Evolutionary conservation across 2,888 invertebrate species (phyloP), one percentile per base, ranked within the genome.

Genomic region (Aelia acuminata): DNA sequence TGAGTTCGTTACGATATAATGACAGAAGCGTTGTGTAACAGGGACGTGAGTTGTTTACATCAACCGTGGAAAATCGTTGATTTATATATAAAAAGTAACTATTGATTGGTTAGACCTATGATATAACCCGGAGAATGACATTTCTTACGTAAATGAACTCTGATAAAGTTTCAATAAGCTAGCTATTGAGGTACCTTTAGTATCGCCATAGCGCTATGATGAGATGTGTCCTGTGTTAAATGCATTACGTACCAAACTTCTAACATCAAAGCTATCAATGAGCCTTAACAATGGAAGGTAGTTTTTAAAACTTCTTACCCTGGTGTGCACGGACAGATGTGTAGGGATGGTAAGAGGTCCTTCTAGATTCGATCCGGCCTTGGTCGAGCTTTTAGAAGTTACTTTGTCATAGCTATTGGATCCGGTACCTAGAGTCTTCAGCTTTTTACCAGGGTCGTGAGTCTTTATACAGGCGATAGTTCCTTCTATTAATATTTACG

Each of bases 331-430:
- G 8, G 31, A 35, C 35, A 70, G 80, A 39, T 43, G 80, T 80
- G 43, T 80, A 80, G 80, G 43, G 80, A 43, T n/a, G 43, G 80
- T 22, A 43, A 80, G 80, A 43, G 15, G 80, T 80, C 80, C 39
- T 80, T 80, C 43, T 22, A 11, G 43, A 80, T 80, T 80, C 80
- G 80, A 39, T 80, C 43, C 80, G 80, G 80, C 80, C 80, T 80
- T 80, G 80, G 43, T 80, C n/a, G 43, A 80, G 80, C 80, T 43
- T 80, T n/a, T 43, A 43, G 43, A 80, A 80, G 80, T 80, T 43
- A 80, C 80, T 47, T 80, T 80, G 80, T 80, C 80, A 80, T 80
- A 80, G 80, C 80, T 80, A 47, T 80, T 80, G 80, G 80, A 22
- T 80, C 80, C 43, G 39, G 43, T 80, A n/a, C 10, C 80, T 39